Conservation (phyloP, 2,113 vertebrate species). For the Ailuropoda melanoleuca region DNA sequence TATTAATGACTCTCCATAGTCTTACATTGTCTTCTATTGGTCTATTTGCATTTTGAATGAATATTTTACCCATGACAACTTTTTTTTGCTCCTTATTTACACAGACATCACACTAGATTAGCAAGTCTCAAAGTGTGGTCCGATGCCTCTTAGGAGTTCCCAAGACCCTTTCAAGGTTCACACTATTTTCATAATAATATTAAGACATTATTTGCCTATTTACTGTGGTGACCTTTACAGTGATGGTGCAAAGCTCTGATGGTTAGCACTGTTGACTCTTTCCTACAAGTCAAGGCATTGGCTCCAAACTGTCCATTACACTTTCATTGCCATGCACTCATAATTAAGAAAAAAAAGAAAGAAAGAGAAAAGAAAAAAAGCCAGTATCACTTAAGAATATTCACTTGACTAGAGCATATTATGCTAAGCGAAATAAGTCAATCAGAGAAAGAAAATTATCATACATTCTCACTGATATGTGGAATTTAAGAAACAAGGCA, state of each 20-base stretch:
- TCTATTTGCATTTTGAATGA: background rate
- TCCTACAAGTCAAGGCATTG: background rate
- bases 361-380: background rate
- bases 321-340: background rate
- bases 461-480: background rate
- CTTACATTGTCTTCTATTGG: background rate
- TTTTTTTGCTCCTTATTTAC: background rate
- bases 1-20: background rate
- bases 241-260: background rate
- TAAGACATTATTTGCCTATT: background rate
- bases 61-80: background rate
- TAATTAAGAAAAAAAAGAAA: background rate
- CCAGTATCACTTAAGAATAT: background rate
- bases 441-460: background rate
- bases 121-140: background rate
- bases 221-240: background rate
- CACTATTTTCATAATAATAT: background rate
- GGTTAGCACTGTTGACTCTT: background rate
- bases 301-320: background rate
- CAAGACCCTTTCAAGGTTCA: background rate
- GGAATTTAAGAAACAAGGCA: background rate
- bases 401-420: background rate
- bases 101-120: constrained; percentile 20
- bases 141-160: background rate
- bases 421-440: background rate